Evolutionary conservation across 2,797 vertebrate genomes (phyloP), one percentile per base, ranked within the genome.

Genomic region (Parauchenoglanis ngamensis): DNA sequence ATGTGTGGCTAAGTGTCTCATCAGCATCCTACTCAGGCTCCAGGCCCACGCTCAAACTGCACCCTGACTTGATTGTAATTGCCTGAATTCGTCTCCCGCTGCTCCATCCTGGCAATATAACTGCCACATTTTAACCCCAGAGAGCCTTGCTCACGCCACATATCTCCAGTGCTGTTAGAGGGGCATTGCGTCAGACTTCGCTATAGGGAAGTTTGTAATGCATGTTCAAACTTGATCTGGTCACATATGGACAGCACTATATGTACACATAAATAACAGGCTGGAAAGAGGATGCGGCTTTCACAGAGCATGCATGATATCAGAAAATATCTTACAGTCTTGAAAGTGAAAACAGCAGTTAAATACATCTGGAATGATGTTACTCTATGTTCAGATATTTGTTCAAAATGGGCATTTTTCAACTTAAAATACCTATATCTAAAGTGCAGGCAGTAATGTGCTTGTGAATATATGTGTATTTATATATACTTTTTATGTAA

Each of bases 51-150:
- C 97, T 96, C 97, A 97, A 97, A 97, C 97, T 98, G 98, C 97
- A 97, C 98, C 96, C 98, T 98, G 98, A 98, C 98, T 99, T 99
- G 98, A 99, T 99, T 99, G 98, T 99, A 99, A 99, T 99, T 99
- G 98, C 98, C 96, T 97, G 98, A 99, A 99, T 99, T 96, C 98
- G 96, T 96, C 97, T 98, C 98, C 98, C 95, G 98, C 97, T 98
- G 98, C 97, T 99, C 97, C 97, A 98, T 98, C 94, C 95, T 97
- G 97, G 97, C 97, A 98, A 98, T 97, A 98, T 97, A 98, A 97
- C 98, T 96, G 97, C 96, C 97, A 97, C 97, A 97, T 98, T 96
- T 99, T 99, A 99, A 99, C 98, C 97, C 97, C 97, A 96, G 96
- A 96, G 96, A 97, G 95, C 92, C 95, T 90, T 92, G 93, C 87